Conservation (phyloP, 37 sponge, comb jelly and placozoan genomes). For the Lycopodina hypogea region DNA sequence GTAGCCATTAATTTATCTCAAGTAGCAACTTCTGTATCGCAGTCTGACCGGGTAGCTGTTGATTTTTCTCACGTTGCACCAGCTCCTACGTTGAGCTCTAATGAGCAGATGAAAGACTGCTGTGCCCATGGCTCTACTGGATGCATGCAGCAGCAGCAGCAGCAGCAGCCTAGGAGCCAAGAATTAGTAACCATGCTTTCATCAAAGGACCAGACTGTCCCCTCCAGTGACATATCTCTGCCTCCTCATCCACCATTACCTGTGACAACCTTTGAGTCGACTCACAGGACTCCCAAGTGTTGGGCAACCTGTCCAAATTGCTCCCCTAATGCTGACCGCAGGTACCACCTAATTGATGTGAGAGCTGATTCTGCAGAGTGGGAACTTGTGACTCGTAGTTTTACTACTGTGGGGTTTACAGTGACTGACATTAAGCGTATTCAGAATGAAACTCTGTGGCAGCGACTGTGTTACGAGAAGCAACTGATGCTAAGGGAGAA, state of each 20-base stretch:
- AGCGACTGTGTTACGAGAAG: constrained; percentile 52
- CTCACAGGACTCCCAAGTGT: constrained; percentile 5
- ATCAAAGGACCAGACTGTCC: too few relatives aligned
- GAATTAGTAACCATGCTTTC: too few relatives aligned
- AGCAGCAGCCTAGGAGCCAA: too few relatives aligned
- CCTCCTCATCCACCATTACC: neutral
- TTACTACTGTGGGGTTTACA: neutral
- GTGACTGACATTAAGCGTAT: constrained; percentile 48
- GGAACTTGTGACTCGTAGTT: neutral
- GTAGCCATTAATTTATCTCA: too few relatives aligned
- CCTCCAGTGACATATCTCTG: too few relatives aligned
- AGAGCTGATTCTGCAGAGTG: constrained; percentile 18
- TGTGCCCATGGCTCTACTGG: too few relatives aligned
- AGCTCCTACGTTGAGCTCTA: too few relatives aligned
- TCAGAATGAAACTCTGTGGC: constrained; percentile 60
- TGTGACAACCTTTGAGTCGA: neutral
- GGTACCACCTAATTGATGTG: constrained; percentile 44
- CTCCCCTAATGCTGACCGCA: neutral
- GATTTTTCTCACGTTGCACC: too few relatives aligned
- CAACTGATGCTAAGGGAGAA: constrained; percentile 38
- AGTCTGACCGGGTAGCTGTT: too few relatives aligned
- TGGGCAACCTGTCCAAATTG: constrained; percentile 44
- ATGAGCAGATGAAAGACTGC: too few relatives aligned
- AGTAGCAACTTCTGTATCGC: too few relatives aligned
- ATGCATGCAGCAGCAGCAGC: too few relatives aligned